phyloP scores from a whole-genome alignment of 2,797 vertebrate genomes.

The Amblyopsis hoosieri region DNA sequence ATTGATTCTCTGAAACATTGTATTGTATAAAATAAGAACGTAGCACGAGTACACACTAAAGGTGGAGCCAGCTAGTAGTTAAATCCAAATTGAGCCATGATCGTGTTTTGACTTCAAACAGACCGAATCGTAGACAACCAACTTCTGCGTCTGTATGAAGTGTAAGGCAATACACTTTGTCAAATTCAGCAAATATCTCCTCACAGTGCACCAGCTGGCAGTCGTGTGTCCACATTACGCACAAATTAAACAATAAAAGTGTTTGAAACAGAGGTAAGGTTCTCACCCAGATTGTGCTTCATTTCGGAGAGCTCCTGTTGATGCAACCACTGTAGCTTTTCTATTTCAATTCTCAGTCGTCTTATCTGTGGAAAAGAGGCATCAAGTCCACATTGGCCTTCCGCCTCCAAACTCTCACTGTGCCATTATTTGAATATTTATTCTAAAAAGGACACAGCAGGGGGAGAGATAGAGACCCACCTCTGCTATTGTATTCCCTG shows the following conservation, averaged over 20 bases:
- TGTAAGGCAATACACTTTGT: too few relatives aligned
- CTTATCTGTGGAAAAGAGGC: slow-evolving; percentile 82
- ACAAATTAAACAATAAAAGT: too few relatives aligned
- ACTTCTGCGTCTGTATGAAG: too few relatives aligned
- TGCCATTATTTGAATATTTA: background rate
- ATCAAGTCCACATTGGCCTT: background rate
- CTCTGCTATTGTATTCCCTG: slow-evolving; percentile 96
- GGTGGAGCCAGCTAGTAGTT: too few relatives aligned
- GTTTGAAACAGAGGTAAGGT: background rate
- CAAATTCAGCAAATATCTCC: too few relatives aligned
- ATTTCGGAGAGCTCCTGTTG: slow-evolving; percentile 97
- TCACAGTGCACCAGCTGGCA: background rate
- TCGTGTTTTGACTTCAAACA: too few relatives aligned
- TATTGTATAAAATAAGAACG: too few relatives aligned
- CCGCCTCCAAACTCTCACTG: background rate
- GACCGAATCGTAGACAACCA: too few relatives aligned
- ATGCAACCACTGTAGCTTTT: slow-evolving; percentile 97
- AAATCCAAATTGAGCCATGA: too few relatives aligned
- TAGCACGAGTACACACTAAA: too few relatives aligned
- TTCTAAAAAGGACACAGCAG: background rate
- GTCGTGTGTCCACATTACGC: background rate
- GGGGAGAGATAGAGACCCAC: slow-evolving; percentile 65
- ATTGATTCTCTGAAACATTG: too few relatives aligned
- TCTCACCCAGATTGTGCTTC: slow-evolving; percentile 96
- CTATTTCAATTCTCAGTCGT: slow-evolving; percentile 94